Conservation (phyloP, 2,113 vertebrate species). For the Suricata suricatta region DNA sequence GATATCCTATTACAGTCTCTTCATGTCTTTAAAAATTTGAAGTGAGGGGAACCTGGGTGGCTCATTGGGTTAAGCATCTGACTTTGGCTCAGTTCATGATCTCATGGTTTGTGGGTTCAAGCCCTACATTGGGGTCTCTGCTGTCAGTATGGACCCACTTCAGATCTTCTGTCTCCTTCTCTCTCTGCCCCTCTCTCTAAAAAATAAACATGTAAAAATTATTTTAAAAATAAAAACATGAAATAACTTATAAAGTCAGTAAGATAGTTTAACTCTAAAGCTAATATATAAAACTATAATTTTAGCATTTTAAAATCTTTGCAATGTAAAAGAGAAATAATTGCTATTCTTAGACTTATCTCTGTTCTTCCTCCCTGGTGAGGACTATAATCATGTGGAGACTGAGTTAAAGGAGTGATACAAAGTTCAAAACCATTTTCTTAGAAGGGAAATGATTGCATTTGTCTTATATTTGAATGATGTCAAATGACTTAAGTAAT, state of each 20-base stretch:
- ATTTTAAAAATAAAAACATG: neutral
- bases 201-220: too few species aligned
- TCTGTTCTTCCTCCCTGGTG: neutral
- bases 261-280: neutral
- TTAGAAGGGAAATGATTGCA: neutral
- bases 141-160: too few species aligned
- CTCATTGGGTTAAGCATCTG: too few species aligned
- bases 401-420: conserved; percentile 15
- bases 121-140: too few species aligned
- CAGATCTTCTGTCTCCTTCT: too few species aligned
- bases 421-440: conserved; percentile 44
- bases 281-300: conserved; percentile 40
- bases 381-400: conserved; percentile 3
- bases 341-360: conserved; percentile 25
- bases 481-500: conserved; percentile 7
- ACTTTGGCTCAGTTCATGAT: too few species aligned
- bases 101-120: too few species aligned
- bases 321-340: neutral
- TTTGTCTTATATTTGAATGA: conserved; percentile 48
- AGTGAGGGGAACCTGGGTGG: too few species aligned
- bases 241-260: conserved; percentile 35
- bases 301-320: conserved; percentile 53
- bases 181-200: too few species aligned
- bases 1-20: neutral
- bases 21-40: neutral